Conservation (phyloP, 2,797 vertebrate genomes). For the Acridotheres tristis region DNA sequence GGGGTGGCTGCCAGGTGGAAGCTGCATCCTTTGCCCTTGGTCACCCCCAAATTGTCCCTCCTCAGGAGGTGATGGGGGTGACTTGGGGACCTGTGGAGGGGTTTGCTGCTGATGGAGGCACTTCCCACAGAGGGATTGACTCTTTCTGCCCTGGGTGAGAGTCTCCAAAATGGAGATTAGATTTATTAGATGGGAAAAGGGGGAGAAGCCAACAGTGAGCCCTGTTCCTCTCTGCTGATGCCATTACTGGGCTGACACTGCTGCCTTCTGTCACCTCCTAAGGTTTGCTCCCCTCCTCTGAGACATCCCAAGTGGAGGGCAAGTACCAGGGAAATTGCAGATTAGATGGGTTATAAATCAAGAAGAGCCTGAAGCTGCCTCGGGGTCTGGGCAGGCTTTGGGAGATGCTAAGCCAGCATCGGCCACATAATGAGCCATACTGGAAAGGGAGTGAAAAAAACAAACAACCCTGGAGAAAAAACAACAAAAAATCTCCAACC, state of each 20-base stretch:
- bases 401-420: background rate
- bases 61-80: background rate
- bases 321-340: background rate
- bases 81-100: rapidly evolving
- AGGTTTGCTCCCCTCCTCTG: background rate
- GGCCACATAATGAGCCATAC: background rate
- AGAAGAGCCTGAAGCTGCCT: background rate
- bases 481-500: background rate
- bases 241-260: background rate
- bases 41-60: background rate
- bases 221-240: background rate
- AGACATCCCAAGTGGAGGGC: background rate
- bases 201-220: background rate
- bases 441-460: background rate
- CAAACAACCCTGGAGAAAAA: background rate
- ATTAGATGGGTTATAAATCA: background rate
- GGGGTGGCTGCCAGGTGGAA: background rate
- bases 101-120: background rate
- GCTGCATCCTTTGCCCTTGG: background rate
- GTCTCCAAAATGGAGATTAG: background rate
- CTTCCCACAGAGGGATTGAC: background rate
- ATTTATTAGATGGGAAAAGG: background rate
- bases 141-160: background rate
- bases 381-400: background rate
- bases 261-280: background rate